phyloP scores from a whole-genome alignment of 2,113 vertebrate species.

The Mustelus asterias region DNA sequence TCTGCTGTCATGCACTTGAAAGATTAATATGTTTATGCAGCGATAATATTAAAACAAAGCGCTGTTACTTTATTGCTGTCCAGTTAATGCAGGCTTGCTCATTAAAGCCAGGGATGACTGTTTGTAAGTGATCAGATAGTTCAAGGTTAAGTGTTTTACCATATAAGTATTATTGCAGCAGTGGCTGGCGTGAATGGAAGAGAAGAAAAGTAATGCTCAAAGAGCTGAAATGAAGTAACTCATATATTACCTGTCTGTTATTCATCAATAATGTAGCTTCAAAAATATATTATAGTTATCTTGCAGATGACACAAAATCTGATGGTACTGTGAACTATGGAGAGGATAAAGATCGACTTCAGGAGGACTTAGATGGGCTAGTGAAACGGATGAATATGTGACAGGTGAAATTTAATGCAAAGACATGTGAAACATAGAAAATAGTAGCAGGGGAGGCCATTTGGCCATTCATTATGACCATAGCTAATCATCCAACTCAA shows the following conservation, averaged over 20 bases:
- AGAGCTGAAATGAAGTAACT: background rate
- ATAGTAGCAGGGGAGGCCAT: too few relatives aligned
- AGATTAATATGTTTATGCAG: background rate
- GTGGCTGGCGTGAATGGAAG: too few relatives aligned
- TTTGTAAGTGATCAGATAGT: background rate
- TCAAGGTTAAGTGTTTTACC: background rate
- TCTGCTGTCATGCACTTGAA: slow-evolving; percentile 14
- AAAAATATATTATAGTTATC: background rate
- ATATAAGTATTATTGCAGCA: background rate
- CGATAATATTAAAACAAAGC: background rate
- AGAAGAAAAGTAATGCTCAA: background rate
- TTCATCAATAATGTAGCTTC: background rate
- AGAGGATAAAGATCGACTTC: background rate
- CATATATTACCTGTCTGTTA: background rate
- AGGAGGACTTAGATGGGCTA: background rate
- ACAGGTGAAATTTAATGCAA: background rate
- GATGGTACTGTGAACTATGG: background rate
- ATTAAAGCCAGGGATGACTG: slow-evolving; percentile 1
- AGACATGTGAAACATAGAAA: background rate
- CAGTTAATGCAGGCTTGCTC: background rate
- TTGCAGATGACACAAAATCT: background rate
- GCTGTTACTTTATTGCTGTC: background rate
- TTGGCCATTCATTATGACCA: too few relatives aligned
- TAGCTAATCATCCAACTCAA: too few relatives aligned
- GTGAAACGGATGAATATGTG: background rate